These are phyloP conservation scores for Pogonus chalceus DNA, from an alignment of 1,140 invertebrate genomes.

Conservation along the genomic window DNA sequence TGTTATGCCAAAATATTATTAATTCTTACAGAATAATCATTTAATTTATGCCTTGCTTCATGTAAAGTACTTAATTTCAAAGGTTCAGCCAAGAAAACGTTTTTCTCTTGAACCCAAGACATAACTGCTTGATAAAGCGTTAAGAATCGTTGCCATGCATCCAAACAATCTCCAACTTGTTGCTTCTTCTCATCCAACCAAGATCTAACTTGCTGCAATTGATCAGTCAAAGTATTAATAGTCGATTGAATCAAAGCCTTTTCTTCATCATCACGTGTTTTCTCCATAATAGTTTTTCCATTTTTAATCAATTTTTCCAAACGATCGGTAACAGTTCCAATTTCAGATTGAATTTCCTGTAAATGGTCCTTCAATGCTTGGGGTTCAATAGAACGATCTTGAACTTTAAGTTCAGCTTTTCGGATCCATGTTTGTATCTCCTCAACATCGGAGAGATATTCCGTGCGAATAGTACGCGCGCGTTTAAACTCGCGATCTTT, in stretches of 20 bases:
- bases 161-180: constrained; percentile 74
- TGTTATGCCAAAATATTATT: neutral
- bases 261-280: constrained; percentile 66
- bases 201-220: constrained; percentile 62
- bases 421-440: constrained; percentile 73
- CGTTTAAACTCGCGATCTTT: constrained; percentile 78
- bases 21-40: constrained; percentile 70
- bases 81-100: constrained; percentile 63
- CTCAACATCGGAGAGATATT: constrained; percentile 70
- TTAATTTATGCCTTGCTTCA: constrained; percentile 72
- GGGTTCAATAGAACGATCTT: constrained; percentile 70
- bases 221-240: constrained; percentile 62
- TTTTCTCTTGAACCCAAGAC: constrained; percentile 74
- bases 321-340: constrained; percentile 60
- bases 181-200: constrained; percentile 74
- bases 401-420: constrained; percentile 68
- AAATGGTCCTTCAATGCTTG: constrained; percentile 64
- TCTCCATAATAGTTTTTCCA: constrained; percentile 66
- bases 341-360: constrained; percentile 64
- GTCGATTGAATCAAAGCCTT: constrained; percentile 65
- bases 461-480: constrained; percentile 66
- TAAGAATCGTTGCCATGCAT: constrained; percentile 79
- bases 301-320: constrained; percentile 68
- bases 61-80: constrained; percentile 65
- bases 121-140: constrained; percentile 70